phyloP scores from a whole-genome alignment of 2,113 vertebrate species.

The Myrmecophaga tridactyla region DNA sequence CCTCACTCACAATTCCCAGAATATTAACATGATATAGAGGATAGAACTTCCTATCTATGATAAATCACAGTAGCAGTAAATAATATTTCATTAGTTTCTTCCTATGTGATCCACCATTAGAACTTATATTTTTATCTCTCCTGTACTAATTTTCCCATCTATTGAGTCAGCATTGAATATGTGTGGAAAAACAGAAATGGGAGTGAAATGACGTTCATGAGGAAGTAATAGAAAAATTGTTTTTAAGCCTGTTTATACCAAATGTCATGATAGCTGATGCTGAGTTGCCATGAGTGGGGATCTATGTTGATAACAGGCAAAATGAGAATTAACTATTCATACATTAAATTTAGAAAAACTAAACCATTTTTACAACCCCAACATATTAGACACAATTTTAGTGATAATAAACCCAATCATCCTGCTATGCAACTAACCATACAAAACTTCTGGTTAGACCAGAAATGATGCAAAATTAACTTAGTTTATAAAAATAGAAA shows the following conservation, averaged over 20 bases:
- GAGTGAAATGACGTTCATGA: not conserved
- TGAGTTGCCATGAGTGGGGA: not conserved
- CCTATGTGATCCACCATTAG: not conserved
- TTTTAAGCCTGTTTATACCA: not conserved
- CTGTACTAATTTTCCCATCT: constrained; percentile 4
- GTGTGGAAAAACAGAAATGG: not conserved
- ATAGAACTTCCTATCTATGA: not conserved
- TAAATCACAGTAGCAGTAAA: not conserved
- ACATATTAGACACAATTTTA: not conserved
- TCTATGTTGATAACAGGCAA: not conserved
- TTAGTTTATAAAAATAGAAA: constrained; percentile 9
- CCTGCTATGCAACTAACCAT: constrained; percentile 4
- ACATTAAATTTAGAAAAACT: constrained; percentile 46
- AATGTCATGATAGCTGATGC: not conserved
- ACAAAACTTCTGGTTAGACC: not conserved
- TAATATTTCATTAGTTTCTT: not conserved
- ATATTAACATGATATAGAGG: not conserved
- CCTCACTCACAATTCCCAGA: not conserved
- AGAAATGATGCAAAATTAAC: not conserved
- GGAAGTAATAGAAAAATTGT: not conserved
- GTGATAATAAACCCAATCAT: not conserved
- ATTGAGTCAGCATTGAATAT: not conserved
- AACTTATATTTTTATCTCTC: not conserved
- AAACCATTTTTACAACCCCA: constrained; percentile 9
- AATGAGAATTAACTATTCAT: not conserved